Evolutionary conservation across 2,113 vertebrate species (phyloP).

Genomic region (Antechinus flavipes): DNA sequence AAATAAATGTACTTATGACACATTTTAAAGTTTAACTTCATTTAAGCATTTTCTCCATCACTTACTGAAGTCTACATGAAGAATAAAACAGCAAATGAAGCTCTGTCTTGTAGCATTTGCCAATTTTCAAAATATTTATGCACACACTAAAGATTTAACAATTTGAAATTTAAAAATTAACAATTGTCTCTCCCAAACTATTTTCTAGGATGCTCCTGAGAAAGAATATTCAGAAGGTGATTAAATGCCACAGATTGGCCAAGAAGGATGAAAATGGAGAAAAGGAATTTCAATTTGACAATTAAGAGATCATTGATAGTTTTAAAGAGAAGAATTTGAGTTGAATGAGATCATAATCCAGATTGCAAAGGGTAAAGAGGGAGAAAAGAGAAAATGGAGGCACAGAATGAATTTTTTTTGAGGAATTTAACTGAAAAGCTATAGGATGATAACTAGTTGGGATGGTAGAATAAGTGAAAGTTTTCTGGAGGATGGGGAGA

Average conservation of each 20-base stretch:
- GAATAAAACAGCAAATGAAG: not conserved
- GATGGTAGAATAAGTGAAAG: not conserved
- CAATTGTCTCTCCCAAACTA: not conserved
- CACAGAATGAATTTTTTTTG: not conserved
- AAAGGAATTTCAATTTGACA: not conserved
- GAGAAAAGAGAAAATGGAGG: not conserved
- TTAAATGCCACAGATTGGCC: not conserved
- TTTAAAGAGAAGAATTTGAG: not conserved
- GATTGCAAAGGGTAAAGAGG: not conserved
- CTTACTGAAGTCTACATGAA: not conserved
- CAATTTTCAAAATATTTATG: not conserved
- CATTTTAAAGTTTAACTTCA: not conserved
- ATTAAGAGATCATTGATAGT: not conserved
- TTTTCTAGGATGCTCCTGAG: not conserved
- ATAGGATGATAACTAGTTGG: not conserved
- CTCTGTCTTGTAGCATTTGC: not conserved
- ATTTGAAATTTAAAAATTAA: not conserved
- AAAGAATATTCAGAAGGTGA: not conserved
- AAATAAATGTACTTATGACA: not conserved
- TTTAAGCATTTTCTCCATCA: not conserved
- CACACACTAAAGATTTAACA: not conserved
- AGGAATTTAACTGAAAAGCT: not conserved
- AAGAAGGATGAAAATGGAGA: not conserved
- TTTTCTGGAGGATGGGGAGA: not conserved
- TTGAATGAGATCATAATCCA: not conserved